Evolutionary conservation across 2,888 invertebrate species (phyloP).

Genomic region (Amphipyra tragopoginis): DNA sequence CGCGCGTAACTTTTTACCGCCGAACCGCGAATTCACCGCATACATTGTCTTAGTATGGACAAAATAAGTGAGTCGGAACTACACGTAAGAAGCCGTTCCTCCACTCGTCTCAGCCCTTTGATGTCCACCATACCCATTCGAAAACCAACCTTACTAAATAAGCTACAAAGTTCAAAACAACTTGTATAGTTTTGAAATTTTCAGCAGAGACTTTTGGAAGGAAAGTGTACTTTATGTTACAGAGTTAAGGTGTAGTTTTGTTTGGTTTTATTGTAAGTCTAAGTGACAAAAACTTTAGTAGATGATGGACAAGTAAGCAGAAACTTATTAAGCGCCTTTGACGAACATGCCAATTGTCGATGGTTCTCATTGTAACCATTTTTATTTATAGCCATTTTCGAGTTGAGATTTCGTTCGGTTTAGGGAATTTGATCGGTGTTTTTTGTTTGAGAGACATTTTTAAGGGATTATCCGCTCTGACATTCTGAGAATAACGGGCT

Average conservation of each 20-base stretch:
- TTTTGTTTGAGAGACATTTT: slow-evolving; percentile 41
- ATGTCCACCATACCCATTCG: slow-evolving; percentile 56
- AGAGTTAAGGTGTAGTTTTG: slow-evolving; percentile 51
- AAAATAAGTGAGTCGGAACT: slow-evolving; percentile 85
- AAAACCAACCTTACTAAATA: slow-evolving; percentile 50
- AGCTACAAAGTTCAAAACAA: slow-evolving; percentile 37
- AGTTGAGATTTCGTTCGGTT: slow-evolving; percentile 51
- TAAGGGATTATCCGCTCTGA: slow-evolving; percentile 45
- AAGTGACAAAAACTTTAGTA: slow-evolving; percentile 73
- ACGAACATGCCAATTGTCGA: slow-evolving; percentile 82
- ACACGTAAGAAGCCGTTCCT: slow-evolving; percentile 77
- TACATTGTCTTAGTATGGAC: slow-evolving; percentile 86
- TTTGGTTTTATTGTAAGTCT: slow-evolving; percentile 32
- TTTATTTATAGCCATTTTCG: slow-evolving; percentile 54
- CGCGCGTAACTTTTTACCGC: slow-evolving; percentile 73
- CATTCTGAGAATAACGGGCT: slow-evolving; percentile 24
- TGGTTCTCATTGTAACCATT: slow-evolving; percentile 70
- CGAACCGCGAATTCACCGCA: slow-evolving; percentile 79
- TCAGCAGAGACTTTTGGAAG: slow-evolving; percentile 4
- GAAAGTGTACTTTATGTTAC: slow-evolving; percentile 10
- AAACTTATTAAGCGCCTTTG: slow-evolving; percentile 83
- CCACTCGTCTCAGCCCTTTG: slow-evolving; percentile 73
- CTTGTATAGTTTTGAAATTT: slow-evolving; percentile 15
- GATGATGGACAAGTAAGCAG: slow-evolving; percentile 84
- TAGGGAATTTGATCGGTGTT: slow-evolving; percentile 47